These are phyloP conservation scores for Grantiella picta DNA, from an alignment of 2,113 vertebrate genomes.

Conservation along the genomic window DNA sequence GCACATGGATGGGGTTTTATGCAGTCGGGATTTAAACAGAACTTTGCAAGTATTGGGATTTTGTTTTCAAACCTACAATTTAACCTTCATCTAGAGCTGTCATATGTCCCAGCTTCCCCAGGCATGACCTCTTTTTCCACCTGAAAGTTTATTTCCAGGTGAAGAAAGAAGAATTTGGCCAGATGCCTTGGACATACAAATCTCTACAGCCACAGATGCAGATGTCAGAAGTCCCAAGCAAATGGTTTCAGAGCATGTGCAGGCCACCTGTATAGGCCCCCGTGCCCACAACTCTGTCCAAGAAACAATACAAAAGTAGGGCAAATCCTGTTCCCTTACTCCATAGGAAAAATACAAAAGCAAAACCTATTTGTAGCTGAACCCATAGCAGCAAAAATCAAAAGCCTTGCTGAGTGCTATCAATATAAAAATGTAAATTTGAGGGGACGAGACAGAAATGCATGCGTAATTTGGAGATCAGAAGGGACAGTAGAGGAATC, in stretches of 20 bases:
- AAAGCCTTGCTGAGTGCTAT: background rate
- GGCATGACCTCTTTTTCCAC: background rate
- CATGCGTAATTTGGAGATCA: rapidly evolving
- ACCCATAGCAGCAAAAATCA: background rate
- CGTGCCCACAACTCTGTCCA: background rate
- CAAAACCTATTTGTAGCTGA: background rate
- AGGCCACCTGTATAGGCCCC: background rate
- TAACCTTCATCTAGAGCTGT: background rate
- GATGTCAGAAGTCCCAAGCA: background rate
- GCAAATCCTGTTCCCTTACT: background rate
- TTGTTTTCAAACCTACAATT: background rate
- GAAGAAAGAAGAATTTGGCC: background rate
- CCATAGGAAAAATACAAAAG: background rate
- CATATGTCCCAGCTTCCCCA: background rate
- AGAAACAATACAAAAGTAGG: background rate
- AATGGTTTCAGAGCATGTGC: background rate
- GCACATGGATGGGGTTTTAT: background rate
- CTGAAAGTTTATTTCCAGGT: background rate
- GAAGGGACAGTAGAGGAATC: background rate
- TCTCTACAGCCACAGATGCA: rapidly evolving
- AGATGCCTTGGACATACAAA: background rate
- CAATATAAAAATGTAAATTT: background rate
- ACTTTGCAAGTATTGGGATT: background rate
- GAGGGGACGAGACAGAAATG: background rate
- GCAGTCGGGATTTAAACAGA: background rate